These are phyloP conservation scores for Cephus runcator DNA, from an alignment of 2,888 invertebrate species.

Conservation along the genomic window DNA sequence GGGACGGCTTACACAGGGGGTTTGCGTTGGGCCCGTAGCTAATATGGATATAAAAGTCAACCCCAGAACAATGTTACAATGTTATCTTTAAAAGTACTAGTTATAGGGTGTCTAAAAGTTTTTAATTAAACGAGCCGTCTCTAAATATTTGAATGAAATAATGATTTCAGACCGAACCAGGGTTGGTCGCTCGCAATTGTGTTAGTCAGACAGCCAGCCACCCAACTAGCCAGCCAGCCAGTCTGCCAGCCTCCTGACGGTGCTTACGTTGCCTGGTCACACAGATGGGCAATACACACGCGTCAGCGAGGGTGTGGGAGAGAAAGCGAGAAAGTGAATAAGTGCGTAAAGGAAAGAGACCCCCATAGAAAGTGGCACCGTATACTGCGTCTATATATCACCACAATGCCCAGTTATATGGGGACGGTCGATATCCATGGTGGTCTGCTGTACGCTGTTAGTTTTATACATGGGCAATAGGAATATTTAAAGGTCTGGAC, in stretches of 20 bases:
- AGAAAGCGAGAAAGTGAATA: not conserved
- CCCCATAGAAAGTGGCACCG: not conserved
- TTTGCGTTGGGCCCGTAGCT: not conserved
- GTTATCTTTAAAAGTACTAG: not conserved
- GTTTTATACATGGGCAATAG: not conserved
- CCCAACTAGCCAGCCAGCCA: not conserved
- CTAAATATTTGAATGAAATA: not conserved
- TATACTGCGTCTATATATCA: not conserved
- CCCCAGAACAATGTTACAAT: not conserved
- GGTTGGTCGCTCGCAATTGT: not conserved
- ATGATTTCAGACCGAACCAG: not conserved
- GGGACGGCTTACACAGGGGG: not conserved
- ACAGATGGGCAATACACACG: not conserved
- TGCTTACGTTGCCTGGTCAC: not conserved
- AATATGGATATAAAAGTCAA: not conserved
- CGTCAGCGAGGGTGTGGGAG: not conserved
- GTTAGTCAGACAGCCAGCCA: not conserved
- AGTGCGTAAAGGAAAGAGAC: not conserved
- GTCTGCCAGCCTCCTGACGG: not conserved
- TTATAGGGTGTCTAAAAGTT: not conserved
- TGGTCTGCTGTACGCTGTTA: slow-evolving; percentile 5
- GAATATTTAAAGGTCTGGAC: not conserved
- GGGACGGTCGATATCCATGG: slow-evolving; percentile 27
- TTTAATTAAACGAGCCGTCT: not conserved
- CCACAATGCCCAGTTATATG: slow-evolving; percentile 1